A percentile compares a stretch with the other conserved stretches of the same genome.
phyloP scores from a whole-genome alignment of 1,140 invertebrate species.

The Liolophura sinensis region DNA sequence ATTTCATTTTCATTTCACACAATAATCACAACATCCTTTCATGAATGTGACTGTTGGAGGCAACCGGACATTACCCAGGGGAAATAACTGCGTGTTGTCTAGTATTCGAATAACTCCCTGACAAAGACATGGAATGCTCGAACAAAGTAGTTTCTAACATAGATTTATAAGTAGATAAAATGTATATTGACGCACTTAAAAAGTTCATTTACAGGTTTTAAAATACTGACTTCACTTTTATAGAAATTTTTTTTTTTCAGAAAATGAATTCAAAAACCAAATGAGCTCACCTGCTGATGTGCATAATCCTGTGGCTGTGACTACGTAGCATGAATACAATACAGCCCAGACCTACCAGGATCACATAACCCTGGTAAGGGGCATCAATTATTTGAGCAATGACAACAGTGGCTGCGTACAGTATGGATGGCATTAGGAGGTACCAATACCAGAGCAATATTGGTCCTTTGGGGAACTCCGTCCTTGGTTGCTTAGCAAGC shows the following conservation, averaged over 20 bases:
- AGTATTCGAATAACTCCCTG: too few species aligned
- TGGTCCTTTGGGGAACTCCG: constrained; percentile 18
- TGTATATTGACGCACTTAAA: too few species aligned
- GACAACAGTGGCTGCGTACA: constrained; percentile 21
- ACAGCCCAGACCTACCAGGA: constrained; percentile 18
- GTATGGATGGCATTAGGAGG: constrained; percentile 29
- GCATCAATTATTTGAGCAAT: constrained; percentile 12
- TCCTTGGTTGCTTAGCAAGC: constrained; percentile 11
- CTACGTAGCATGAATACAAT: constrained; percentile 14
- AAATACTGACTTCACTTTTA: too few species aligned
- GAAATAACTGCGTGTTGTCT: too few species aligned
- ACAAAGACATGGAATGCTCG: too few species aligned
- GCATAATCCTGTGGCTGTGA: constrained; percentile 34
- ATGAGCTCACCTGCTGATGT: constrained; percentile 38
- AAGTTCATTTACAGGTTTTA: too few species aligned
- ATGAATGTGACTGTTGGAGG: too few species aligned
- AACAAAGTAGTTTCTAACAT: too few species aligned
- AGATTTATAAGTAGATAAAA: too few species aligned
- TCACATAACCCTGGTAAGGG: constrained; percentile 29
- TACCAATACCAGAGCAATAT: constrained; percentile 34
- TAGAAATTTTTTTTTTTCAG: neutral
- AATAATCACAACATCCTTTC: too few species aligned
- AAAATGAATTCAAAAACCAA: neutral
- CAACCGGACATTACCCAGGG: too few species aligned
- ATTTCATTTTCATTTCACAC: too few species aligned